Base-by-base conservation (phyloP, 1,140 invertebrate species). In the Hesperophylax magnus region DNA sequence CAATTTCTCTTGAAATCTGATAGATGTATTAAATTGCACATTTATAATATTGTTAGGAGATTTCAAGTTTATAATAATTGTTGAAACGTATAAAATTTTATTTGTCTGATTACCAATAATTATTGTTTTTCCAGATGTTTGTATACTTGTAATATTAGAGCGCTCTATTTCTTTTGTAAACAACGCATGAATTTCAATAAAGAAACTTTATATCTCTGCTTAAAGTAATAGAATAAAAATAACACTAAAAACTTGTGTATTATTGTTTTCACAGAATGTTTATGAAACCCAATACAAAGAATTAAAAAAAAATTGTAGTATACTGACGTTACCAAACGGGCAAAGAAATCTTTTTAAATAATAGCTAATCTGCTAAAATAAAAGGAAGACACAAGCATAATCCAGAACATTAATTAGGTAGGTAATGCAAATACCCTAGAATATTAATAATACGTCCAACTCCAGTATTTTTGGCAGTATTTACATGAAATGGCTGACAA, bases 111-210 rank as follows among this genome's bases (percentile, higher is more conserved):
- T 18, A 20, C 63, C 69, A 72, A 53, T 72, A 53, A 53, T 53
- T 67, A 31, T 67, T 67, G 63, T 67, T n/a, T 67, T 34, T 24
- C 53, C 34, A 67, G 22, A 67, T 61, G 22, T 67, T 67, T 67
- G 27, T 67, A 31, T 67, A 67, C n/a, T 53, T 52, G 24, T 72
- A 72, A 39, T 53, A 18, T 52, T 72, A 72, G 69, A 53, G 69
- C 24, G 34, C 47, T 72, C 69, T 72, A 22, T 72, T 72, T 72
- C 31, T 72, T 72, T 72, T 72, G 69, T n/a, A 72, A 72, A 72
- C 69, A 72, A 72, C 69, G 69, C 69, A 72, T 72, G 69, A 72
- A 72, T 72, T 72, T 72, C 69, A 72, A 53, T 53, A 72, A 72
- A 72, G 18, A 54, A 72, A 72, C 69, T 72, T 72, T 72, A 72